Percentiles rank a stretch among this genome's conserved stretches.
Conservation (phyloP, 2,797 vertebrate genomes). For the Hephaestus fuliginosus region DNA sequence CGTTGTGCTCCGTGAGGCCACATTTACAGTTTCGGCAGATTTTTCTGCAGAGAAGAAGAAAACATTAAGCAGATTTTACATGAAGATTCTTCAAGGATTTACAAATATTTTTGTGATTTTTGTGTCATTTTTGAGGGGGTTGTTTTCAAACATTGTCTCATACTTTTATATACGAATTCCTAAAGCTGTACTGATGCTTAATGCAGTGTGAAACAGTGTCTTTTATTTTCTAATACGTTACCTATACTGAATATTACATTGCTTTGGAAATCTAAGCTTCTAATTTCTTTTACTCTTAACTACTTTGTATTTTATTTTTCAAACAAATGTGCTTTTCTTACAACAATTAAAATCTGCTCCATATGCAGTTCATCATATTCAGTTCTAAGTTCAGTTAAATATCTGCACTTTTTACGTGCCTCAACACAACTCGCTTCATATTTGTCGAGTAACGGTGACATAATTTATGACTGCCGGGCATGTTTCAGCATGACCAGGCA, state of each 20-base stretch:
- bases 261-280: background rate
- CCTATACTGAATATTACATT: background rate
- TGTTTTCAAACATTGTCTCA: background rate
- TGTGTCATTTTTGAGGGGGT: too few relatives aligned
- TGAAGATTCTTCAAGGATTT: background rate
- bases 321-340: background rate
- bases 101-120: background rate
- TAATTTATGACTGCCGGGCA: conserved; percentile 19
- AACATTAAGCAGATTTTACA: background rate
- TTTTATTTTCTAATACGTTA: background rate
- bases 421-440: conserved; percentile 51
- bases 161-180: background rate
- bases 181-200: background rate
- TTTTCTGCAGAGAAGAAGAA: conserved; percentile 87
- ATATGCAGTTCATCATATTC: too few relatives aligned
- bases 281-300: background rate
- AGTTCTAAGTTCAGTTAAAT: background rate
- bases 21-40: conserved; percentile 99
- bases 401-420: conserved; percentile 39
- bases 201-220: background rate
- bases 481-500: conserved; percentile 54
- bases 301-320: background rate
- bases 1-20: conserved; percentile 94
- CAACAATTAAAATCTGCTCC: too few relatives aligned
- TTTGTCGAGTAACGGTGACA: conserved; percentile 40